Evolutionary conservation across 2,888 invertebrate species (phyloP).

Genomic region (Drosophila emarginata): DNA sequence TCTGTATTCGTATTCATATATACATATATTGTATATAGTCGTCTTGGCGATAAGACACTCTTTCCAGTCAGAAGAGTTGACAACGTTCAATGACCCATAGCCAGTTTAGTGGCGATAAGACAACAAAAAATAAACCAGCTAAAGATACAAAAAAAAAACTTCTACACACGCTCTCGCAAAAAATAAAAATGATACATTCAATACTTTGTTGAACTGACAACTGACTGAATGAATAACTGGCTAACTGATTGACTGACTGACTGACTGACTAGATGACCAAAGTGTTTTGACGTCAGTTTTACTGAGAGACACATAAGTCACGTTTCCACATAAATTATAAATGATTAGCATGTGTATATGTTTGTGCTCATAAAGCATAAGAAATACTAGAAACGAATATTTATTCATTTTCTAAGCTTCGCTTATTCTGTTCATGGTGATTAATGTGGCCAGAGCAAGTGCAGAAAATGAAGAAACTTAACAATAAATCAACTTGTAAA

Average conservation of each 20-base stretch:
- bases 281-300: conserved; percentile 18
- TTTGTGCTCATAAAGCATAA: conserved; percentile 20
- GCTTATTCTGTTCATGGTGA: conserved; percentile 17
- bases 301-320: conserved; percentile 48
- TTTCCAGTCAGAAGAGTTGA: conserved; percentile 17
- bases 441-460: conserved; percentile 13
- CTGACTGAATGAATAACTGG: neutral
- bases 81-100: conserved; percentile 70
- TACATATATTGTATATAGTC: neutral
- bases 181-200: conserved; percentile 2
- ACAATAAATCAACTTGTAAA: conserved; percentile 2
- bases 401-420: conserved; percentile 3
- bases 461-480: neutral
- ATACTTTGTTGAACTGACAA: neutral
- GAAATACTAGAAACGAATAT: conserved; percentile 5
- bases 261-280: neutral
- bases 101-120: conserved; percentile 28
- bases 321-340: conserved; percentile 57
- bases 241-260: neutral
- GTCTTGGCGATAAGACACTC: neutral
- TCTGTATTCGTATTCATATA: no score
- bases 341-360: conserved; percentile 36
- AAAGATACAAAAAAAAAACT: conserved; percentile 6
- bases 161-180: neutral
- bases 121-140: conserved; percentile 7